A percentile compares a stretch with the other conserved stretches of the same genome.
Conservation (phyloP, 2,113 vertebrate species). For the Seriola aureovittata region DNA sequence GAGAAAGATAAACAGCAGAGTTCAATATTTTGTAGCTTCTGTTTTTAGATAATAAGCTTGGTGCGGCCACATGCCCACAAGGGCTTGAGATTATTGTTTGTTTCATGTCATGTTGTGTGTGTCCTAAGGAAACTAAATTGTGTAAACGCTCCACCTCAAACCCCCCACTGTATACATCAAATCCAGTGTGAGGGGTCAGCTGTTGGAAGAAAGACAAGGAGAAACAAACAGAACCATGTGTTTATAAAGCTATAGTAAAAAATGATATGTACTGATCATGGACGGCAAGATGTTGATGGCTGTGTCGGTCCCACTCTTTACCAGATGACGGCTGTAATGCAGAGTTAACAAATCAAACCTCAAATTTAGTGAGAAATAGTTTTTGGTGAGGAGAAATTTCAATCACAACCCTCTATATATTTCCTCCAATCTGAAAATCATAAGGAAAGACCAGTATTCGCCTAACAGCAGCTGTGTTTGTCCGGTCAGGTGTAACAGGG, state of each 20-base stretch:
- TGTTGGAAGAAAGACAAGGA: neutral
- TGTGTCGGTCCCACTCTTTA: neutral
- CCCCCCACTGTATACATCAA: neutral
- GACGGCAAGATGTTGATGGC: too few relatives aligned
- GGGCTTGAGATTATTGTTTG: neutral
- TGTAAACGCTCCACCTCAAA: neutral
- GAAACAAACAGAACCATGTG: neutral
- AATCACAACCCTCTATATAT: neutral
- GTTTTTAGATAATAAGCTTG: neutral
- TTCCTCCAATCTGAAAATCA: neutral
- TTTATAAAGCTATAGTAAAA: neutral
- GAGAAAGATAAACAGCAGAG: constrained; percentile 34
- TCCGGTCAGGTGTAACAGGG: neutral
- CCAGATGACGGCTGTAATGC: neutral
- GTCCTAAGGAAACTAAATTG: neutral
- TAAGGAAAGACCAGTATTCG: neutral
- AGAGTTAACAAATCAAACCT: neutral
- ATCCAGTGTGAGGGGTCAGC: neutral
- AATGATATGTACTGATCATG: too few relatives aligned
- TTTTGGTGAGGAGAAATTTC: neutral
- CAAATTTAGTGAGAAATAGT: neutral
- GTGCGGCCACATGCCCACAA: neutral
- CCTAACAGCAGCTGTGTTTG: neutral
- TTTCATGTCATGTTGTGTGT: constrained; percentile 2
- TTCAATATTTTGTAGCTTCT: constrained; percentile 2